Percentiles rank a stretch among this genome's conserved stretches.
Conservation (phyloP, 2,888 invertebrate species). For the Drosophila pegasa region DNA sequence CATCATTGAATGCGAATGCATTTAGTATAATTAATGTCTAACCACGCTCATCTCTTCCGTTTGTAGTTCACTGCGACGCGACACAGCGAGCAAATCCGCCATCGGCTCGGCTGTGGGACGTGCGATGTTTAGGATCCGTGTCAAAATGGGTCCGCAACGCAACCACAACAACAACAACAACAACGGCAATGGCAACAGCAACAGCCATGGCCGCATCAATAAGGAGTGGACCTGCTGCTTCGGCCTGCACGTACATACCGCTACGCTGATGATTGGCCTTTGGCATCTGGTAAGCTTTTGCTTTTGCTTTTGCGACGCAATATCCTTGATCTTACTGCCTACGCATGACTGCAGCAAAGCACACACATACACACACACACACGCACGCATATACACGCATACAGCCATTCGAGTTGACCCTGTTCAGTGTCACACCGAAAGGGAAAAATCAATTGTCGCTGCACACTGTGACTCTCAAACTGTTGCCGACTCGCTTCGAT, state of each 20-base stretch:
- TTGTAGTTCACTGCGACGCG: constrained; percentile 31
- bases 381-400: neutral
- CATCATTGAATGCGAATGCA: constrained; percentile 27
- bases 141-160: constrained; percentile 87
- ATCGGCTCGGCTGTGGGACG: constrained; percentile 42
- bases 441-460: constrained; percentile 70
- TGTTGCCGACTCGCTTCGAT: constrained; percentile 31
- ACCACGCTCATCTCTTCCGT: constrained; percentile 22
- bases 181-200: constrained; percentile 33
- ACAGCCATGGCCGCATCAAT: constrained; percentile 77
- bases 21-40: constrained; percentile 33
- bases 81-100: constrained; percentile 13
- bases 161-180: constrained; percentile 53
- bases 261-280: constrained; percentile 91
- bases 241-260: constrained; percentile 93
- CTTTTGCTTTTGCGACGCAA: constrained; percentile 20
- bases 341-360: constrained; percentile 6
- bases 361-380: constrained; percentile 4
- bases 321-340: constrained; percentile 13
- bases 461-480: constrained; percentile 50
- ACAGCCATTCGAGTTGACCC: constrained; percentile 52
- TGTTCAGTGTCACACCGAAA: constrained; percentile 72
- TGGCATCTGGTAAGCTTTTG: constrained; percentile 94
- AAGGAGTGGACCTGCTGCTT: constrained; percentile 93
- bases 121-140: constrained; percentile 84